Evolutionary conservation across 1,140 invertebrate species (phyloP).

Genomic region (Popillia japonica): DNA sequence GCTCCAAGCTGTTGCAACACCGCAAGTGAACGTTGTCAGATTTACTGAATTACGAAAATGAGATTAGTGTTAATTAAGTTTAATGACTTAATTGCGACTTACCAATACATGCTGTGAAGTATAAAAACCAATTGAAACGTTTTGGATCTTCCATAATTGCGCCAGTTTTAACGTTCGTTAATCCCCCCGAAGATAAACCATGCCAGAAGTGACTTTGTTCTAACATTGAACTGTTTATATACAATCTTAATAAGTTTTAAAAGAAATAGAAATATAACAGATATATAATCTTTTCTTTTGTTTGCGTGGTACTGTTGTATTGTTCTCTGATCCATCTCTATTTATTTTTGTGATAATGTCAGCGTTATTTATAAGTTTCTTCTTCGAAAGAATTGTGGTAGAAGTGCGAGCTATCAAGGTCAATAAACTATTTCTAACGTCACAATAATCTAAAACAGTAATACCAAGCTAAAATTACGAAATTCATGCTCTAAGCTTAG

Average conservation of each 20-base stretch:
- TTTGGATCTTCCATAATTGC: not conserved
- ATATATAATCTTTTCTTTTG: no score
- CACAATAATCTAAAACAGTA: no score
- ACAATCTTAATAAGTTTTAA: no score
- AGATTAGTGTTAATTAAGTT: not conserved
- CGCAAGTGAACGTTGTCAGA: constrained; percentile 68
- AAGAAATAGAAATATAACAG: no score
- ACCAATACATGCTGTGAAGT: constrained; percentile 4
- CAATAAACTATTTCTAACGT: no score
- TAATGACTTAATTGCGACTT: not conserved
- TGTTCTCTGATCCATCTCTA: not conserved
- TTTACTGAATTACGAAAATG: constrained; percentile 66
- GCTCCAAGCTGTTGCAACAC: constrained; percentile 76
- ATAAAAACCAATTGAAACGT: not conserved
- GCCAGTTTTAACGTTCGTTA: not conserved
- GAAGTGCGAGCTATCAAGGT: no score
- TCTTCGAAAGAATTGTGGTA: not conserved
- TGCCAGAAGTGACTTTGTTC: no score
- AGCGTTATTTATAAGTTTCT: not conserved
- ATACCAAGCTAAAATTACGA: no score
- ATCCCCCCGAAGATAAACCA: no score
- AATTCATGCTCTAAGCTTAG: no score
- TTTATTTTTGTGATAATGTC: not conserved
- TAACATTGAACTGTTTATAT: no score
- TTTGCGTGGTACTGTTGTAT: no score